phyloP scores from a whole-genome alignment of 2,113 vertebrate species.

The Gorsachius goisagi region DNA sequence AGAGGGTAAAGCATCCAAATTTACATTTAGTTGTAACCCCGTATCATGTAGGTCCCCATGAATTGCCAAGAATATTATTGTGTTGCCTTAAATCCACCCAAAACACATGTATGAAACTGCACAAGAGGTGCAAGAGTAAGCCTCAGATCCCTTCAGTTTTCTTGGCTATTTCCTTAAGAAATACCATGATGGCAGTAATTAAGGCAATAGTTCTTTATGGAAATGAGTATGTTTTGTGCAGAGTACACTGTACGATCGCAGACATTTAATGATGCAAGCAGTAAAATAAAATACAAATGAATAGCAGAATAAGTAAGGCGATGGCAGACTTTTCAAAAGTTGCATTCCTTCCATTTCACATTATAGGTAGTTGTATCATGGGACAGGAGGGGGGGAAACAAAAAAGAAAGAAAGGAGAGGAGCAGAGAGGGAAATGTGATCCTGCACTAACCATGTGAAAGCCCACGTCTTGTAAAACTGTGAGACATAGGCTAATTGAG shows the following conservation, averaged over 20 bases:
- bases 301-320: neutral
- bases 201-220: neutral
- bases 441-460: neutral
- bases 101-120: neutral
- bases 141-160: neutral
- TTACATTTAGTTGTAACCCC: neutral
- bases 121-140: neutral
- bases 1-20: neutral
- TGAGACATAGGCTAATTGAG: fast-evolving
- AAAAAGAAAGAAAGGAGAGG: neutral
- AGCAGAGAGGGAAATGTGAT: neutral
- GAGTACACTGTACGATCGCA: fast-evolving
- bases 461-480: neutral
- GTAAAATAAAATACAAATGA: neutral
- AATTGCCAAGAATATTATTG: neutral
- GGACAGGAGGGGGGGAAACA: neutral
- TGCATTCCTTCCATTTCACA: neutral
- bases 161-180: neutral
- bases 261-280: neutral
- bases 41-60: neutral
- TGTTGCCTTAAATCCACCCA: neutral
- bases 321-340: neutral
- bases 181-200: neutral
- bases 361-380: neutral
- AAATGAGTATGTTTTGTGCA: neutral